Conservation (phyloP, 2,113 vertebrate genomes). For the Heterochromis multidens region DNA sequence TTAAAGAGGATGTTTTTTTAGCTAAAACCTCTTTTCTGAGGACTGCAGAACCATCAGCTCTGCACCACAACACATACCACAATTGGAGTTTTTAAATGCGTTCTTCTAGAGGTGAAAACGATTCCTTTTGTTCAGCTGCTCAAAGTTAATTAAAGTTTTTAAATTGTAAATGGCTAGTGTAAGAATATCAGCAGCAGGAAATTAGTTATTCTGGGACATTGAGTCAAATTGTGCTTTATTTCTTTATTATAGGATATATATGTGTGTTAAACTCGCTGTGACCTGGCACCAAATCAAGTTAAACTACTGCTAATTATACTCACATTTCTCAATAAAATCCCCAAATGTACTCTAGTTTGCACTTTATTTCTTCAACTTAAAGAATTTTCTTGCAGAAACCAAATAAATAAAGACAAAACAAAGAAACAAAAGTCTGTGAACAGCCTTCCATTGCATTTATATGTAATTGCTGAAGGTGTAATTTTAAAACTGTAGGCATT, state of each 20-base stretch:
- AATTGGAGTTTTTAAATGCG: background rate
- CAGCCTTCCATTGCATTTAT: background rate
- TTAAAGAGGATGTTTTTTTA: background rate
- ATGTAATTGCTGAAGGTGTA: background rate
- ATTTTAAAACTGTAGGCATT: background rate
- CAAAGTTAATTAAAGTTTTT: background rate
- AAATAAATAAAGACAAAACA: background rate
- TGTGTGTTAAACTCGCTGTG: slow-evolving; percentile 7
- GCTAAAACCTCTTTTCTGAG: background rate
- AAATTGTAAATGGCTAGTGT: slow-evolving; percentile 5
- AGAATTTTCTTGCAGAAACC: background rate
- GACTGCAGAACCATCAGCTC: background rate
- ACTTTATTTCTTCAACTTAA: background rate
- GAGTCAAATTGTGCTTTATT: background rate
- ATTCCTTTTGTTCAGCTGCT: slow-evolving; percentile 16
- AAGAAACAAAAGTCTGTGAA: background rate
- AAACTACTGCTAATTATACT: background rate
- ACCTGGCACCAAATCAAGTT: background rate
- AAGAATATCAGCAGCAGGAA: slow-evolving; percentile 33
- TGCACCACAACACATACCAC: background rate
- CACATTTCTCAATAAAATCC: background rate
- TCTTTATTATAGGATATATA: background rate
- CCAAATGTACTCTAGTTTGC: background rate
- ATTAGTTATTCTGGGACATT: slow-evolving; percentile 14
- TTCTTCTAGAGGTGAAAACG: background rate